phyloP scores from a whole-genome alignment of 2,797 vertebrate species.

The Urocyon cinereoargenteus region DNA sequence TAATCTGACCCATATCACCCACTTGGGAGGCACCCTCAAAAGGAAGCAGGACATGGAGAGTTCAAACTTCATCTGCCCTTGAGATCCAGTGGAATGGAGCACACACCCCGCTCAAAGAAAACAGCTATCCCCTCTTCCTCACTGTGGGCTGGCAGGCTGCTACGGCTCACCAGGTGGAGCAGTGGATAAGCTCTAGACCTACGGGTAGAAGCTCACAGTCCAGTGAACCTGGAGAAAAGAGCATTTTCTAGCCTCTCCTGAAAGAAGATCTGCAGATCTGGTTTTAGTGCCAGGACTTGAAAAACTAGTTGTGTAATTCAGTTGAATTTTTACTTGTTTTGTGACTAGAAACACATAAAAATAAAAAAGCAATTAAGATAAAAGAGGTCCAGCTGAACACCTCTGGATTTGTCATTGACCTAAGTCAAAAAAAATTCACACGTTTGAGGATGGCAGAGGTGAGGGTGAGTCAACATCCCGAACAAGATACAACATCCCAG shows the following conservation, averaged over 20 bases:
- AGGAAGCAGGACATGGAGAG: not conserved
- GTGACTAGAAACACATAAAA: not conserved
- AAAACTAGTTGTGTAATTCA: not conserved
- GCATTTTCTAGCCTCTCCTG: not conserved
- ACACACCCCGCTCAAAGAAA: not conserved
- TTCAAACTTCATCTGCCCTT: not conserved
- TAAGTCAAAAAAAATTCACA: not conserved
- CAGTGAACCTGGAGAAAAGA: not conserved
- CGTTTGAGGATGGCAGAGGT: not conserved
- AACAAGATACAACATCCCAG: not conserved
- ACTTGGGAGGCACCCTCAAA: not conserved
- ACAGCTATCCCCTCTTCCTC: not conserved
- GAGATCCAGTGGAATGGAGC: not conserved
- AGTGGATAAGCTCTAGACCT: too few species aligned
- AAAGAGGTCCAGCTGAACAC: not conserved
- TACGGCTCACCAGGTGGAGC: not conserved
- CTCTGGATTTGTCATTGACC: not conserved
- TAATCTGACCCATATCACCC: not conserved
- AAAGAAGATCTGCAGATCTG: not conserved
- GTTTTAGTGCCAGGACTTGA: not conserved
- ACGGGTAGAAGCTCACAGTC: not conserved
- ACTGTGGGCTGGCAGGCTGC: not conserved
- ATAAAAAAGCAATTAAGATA: not conserved
- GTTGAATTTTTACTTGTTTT: slow-evolving; percentile 21
- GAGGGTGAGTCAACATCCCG: not conserved